Conservation (phyloP, 2,113 vertebrate species). For the Vulpes lagopus region DNA sequence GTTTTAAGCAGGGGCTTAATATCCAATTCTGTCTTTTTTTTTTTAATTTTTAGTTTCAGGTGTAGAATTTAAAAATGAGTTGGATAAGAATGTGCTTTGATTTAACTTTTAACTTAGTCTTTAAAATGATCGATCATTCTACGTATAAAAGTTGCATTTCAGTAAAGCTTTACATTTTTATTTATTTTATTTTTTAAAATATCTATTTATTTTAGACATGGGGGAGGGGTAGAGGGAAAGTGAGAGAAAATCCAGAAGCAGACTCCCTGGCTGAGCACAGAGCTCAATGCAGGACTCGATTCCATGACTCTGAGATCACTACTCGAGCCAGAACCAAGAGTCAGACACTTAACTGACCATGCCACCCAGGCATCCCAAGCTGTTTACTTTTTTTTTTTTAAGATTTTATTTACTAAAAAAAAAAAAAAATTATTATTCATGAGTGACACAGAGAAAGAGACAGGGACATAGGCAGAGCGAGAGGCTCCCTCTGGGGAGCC, state of each 20-base stretch:
- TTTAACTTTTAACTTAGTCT: neutral
- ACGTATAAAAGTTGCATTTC: neutral
- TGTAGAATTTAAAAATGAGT: neutral
- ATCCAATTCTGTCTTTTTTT: neutral
- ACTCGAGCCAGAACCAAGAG: too few relatives aligned
- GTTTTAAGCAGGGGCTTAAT: conserved; percentile 29
- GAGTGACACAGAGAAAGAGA: too few relatives aligned
- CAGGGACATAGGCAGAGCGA: too few relatives aligned
- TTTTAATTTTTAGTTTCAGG: neutral
- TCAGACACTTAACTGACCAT: too few relatives aligned
- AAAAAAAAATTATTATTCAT: too few relatives aligned
- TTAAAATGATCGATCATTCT: conserved; percentile 1
- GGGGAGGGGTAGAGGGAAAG: neutral
- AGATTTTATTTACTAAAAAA: too few relatives aligned
- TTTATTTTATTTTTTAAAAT: neutral
- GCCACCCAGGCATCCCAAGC: too few relatives aligned
- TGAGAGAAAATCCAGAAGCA: neutral
- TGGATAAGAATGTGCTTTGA: neutral
- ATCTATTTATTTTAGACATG: neutral
- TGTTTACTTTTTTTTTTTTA: too few relatives aligned
- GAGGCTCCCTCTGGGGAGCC: neutral
- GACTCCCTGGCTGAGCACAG: neutral
- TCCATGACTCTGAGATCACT: neutral
- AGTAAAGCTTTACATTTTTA: neutral
- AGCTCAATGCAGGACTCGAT: neutral